Base-by-base conservation (phyloP, 2,888 invertebrate genomes). In the Stenodema calcarata region DNA sequence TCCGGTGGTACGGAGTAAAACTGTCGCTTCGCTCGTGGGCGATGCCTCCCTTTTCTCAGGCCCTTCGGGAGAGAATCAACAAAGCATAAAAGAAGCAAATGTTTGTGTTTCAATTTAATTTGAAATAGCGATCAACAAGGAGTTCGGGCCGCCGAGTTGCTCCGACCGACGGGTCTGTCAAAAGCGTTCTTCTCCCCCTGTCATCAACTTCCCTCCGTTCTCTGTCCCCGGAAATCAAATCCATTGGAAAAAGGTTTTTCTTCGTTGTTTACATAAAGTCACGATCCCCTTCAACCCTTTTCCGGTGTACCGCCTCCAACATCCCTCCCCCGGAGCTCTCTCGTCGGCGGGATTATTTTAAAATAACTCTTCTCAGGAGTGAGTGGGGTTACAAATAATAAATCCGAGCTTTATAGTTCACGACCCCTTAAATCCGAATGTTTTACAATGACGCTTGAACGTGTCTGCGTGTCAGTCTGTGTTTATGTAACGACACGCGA, bases 401-500 rank as follows among this genome's bases (percentile, higher is more conserved):
- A 73, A 73, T 73, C 73, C 73, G 73, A 30, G 73, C 35, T 73
- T 73, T 73, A 73, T 28, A 73, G 73, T 73, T 62, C 62, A 62
- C 62, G 23, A 62, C 18, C 62, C 62, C 23, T 62, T 62, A 4
- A 47, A 2, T 1, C 62, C 35, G 23, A 12, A 16, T 23, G 14
- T 30, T 30, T 73, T 12, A 73, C 35, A 73, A 73, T 73, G 62
- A 62, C 12, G n/a, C n/a, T n/a, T n/a, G 70, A 30, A 70, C 30
- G 73, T 73, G 35, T 73, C 73, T n/a, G 18, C 73, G 73, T 73
- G 73, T 73, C 73, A n/a, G n/a, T 41, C 73, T 18, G 73, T 73
- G 73, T 73, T 73, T 73, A 73, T 41, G 73, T 41, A 62, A 12
- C 73, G 73, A 73, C 73, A 73, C 73, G 73, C 30, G 73, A 73